phyloP scores from a whole-genome alignment of 2,797 vertebrate genomes.

The Aulostomus chinensis region DNA sequence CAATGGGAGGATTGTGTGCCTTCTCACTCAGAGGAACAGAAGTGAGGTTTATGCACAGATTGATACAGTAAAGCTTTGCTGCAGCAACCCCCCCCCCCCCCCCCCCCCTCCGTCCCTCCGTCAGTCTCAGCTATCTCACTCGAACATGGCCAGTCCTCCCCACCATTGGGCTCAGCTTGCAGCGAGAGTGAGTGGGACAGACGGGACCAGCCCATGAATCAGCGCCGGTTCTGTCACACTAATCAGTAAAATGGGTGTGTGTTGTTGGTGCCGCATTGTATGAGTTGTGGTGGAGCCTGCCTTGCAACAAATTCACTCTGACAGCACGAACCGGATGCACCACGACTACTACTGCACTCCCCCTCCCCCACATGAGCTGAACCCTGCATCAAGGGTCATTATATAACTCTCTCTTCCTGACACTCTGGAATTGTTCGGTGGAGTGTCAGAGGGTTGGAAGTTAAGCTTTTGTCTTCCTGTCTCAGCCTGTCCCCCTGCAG shows the following conservation, averaged over 20 bases:
- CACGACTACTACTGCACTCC: constrained; percentile 45
- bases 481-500: constrained; percentile 8
- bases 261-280: constrained; percentile 38
- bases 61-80: constrained; percentile 10
- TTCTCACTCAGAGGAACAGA: constrained; percentile 20
- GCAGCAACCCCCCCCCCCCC: neutral
- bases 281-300: constrained; percentile 55
- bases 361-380: constrained; percentile 49
- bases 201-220: constrained; percentile 50
- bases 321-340: constrained; percentile 69
- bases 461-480: constrained; percentile 36
- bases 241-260: constrained; percentile 42
- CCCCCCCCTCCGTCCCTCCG: constrained; percentile 3
- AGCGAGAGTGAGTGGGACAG: constrained; percentile 35
- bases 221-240: constrained; percentile 47
- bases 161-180: constrained; percentile 10
- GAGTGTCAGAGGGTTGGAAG: constrained; percentile 51
- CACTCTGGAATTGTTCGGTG: constrained; percentile 41
- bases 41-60: constrained; percentile 13
- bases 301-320: constrained; percentile 70
- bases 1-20: constrained; percentile 72
- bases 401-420: constrained; percentile 59
- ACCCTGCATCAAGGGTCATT: constrained; percentile 59
- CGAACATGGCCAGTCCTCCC: constrained; percentile 4
- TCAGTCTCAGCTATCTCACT: constrained; percentile 33